These are phyloP conservation scores for Clarias batrachus DNA, from an alignment of 2,113 vertebrate genomes.

Conservation along the genomic window DNA sequence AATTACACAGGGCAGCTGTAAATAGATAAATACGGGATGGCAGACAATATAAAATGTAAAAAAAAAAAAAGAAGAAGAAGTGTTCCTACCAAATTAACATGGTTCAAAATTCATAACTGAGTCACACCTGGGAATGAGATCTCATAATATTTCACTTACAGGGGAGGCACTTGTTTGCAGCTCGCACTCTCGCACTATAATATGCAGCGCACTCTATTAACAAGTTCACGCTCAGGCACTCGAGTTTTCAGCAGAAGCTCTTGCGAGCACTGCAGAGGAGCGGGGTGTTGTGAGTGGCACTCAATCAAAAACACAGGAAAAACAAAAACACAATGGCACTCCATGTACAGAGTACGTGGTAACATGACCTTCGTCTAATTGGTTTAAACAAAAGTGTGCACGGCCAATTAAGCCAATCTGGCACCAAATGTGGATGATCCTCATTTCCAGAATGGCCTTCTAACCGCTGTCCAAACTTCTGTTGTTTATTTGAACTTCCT, in stretches of 20 bases:
- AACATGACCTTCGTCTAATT: slow-evolving; percentile 53
- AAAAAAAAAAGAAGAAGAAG: slow-evolving; percentile 16
- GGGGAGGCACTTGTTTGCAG: slow-evolving; percentile 46
- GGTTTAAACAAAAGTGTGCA: slow-evolving; percentile 51
- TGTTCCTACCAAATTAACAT: slow-evolving; percentile 47
- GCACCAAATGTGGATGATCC: slow-evolving; percentile 52
- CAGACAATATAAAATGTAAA: slow-evolving; percentile 33
- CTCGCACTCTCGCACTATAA: slow-evolving; percentile 50
- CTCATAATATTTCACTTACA: slow-evolving; percentile 55
- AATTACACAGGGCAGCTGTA: slow-evolving; percentile 34
- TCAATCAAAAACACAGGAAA: slow-evolving; percentile 58
- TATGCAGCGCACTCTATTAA: slow-evolving; percentile 48
- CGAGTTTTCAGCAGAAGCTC: slow-evolving; percentile 38
- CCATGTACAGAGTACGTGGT: slow-evolving; percentile 43
- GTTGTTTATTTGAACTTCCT: slow-evolving; percentile 7
- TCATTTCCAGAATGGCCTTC: slow-evolving; percentile 26
- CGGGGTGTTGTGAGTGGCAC: slow-evolving; percentile 54
- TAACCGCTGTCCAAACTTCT: not conserved
- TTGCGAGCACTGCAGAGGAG: slow-evolving; percentile 35
- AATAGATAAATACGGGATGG: slow-evolving; percentile 39
- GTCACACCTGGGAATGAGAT: slow-evolving; percentile 51
- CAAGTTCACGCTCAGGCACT: slow-evolving; percentile 51
- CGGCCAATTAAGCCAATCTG: slow-evolving; percentile 51
- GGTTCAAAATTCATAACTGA: slow-evolving; percentile 51
- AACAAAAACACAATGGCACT: slow-evolving; percentile 63